Evolutionary conservation across 2,113 vertebrate species (phyloP), one percentile per base, ranked within the genome.

Genomic region (Pithys albifrons): DNA sequence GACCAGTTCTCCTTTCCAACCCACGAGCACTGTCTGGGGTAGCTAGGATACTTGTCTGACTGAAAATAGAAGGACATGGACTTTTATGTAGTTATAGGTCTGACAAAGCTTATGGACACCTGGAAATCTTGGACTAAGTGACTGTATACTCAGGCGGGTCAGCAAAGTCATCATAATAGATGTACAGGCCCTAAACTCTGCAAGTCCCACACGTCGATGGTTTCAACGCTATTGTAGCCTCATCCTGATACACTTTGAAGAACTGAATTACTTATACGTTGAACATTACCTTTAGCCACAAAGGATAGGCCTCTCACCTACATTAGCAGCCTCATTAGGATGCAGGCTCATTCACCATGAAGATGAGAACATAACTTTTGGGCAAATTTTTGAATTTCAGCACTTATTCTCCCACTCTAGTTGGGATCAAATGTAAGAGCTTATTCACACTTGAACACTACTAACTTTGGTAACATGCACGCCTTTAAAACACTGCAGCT

Each of bases 151-250:
- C 49, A 82, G 23, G 6, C 2, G 69, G 67, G 57, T 61, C 48
- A 65, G 9, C 5, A 37, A 72, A 88, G 22, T 37, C 49, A 43
- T 7, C 17, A 55, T 22, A 66, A 80, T 43, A 80, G 22, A 49
- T 20, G 18, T 7, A 15, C 17, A 83, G 25, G 7, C 12, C 13
- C 46, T 49, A 65, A 79, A 57, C 28, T 31, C 49, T 20, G 19
- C 1, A 12, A 93, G 25, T 37, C 55, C 23, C 1, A 0, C 33
- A 43, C 7, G 28, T 37, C 33, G 10, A 14, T 65, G 8, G n/a
- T 76, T 82, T 72, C 46, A 35, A 3, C 19, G 1, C 1, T 31
- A 7, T 1, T 19, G 12, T 6, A 61, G 5, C 15, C 22, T 37
- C 9, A 49, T 51, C 15, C 29, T 62, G 19, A 37, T 9, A 43